Percentiles rank a stretch among this genome's conserved stretches.
These are phyloP conservation scores for Plebejus argus DNA, from an alignment of 2,888 invertebrate species.

Conservation along the genomic window DNA sequence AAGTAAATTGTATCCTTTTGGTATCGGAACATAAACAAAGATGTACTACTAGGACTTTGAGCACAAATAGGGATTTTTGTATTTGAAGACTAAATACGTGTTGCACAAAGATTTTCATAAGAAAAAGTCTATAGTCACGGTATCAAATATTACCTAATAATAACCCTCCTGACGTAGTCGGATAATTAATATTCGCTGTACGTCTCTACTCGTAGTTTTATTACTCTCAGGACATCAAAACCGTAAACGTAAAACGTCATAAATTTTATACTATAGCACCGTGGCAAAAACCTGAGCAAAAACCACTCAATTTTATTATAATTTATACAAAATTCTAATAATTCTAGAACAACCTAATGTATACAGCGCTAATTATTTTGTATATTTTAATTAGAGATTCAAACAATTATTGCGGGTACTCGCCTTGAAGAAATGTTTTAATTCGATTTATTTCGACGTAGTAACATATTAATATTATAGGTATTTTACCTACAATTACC, in stretches of 20 bases:
- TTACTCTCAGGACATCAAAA: background rate
- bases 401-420: background rate
- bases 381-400: conserved; percentile 4
- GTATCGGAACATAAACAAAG: no score
- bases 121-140: no score
- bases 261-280: no score
- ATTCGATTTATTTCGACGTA: background rate
- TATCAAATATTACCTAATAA: background rate
- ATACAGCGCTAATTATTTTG: conserved; percentile 16
- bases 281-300: background rate
- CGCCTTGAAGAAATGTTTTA: conserved; percentile 12
- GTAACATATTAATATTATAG: background rate
- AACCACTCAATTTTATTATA: background rate
- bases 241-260: background rate
- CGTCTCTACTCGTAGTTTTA: background rate
- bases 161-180: background rate
- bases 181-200: background rate
- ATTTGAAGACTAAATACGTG: no score
- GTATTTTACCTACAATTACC: background rate
- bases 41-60: no score
- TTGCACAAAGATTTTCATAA: background rate
- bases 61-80: no score
- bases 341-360: conserved; percentile 14
- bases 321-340: conserved; percentile 9
- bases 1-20: no score